A percentile compares a stretch with the other conserved stretches of the same genome.
phyloP scores from a whole-genome alignment of 1,140 invertebrate species.

The Palaemon carinicauda region DNA sequence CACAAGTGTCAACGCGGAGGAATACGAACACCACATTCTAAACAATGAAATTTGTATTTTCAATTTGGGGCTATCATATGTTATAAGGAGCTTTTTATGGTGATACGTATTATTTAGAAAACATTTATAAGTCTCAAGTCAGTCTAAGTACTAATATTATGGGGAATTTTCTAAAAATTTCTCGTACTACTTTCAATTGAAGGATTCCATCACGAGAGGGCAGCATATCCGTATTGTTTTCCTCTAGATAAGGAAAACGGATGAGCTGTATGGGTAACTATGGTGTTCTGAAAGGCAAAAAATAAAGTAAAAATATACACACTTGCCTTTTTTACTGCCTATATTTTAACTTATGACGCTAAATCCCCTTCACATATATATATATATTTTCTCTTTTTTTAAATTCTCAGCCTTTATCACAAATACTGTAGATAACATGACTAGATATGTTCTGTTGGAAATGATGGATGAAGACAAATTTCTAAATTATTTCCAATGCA shows the following conservation, averaged over 20 bases:
- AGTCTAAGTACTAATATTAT: not conserved
- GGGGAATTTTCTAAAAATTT: not conserved
- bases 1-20: slow-evolving; percentile 53
- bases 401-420: too few species aligned
- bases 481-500: too few species aligned
- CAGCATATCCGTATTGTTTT: slow-evolving; percentile 46
- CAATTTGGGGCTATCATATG: not conserved
- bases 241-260: slow-evolving; percentile 26
- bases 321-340: too few species aligned
- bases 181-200: slow-evolving; percentile 44
- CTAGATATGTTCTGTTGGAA: too few species aligned
- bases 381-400: too few species aligned
- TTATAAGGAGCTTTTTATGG: not conserved
- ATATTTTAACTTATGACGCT: too few species aligned
- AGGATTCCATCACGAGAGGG: slow-evolving; percentile 37
- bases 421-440: too few species aligned
- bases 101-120: not conserved
- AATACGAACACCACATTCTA: slow-evolving; percentile 36
- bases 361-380: too few species aligned
- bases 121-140: not conserved
- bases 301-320: too few species aligned
- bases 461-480: too few species aligned
- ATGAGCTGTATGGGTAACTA: not conserved
- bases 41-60: slow-evolving; percentile 50
- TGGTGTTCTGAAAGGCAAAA: too few species aligned